phyloP scores from a whole-genome alignment of 1,140 invertebrate genomes.

The Hormaphis cornu region DNA sequence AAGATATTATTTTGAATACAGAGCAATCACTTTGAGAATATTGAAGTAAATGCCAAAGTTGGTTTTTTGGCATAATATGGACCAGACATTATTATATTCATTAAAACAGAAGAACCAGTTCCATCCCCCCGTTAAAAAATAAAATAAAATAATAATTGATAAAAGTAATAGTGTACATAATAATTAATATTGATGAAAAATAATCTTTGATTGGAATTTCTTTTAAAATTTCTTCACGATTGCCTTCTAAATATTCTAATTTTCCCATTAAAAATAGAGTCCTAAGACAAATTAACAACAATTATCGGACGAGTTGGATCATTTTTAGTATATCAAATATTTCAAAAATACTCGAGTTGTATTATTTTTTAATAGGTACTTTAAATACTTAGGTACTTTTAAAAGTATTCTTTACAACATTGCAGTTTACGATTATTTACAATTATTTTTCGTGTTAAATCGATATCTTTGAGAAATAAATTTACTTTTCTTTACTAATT shows the following conservation, averaged over 20 bases:
- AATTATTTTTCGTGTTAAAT: too few relatives aligned
- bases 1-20: constrained; percentile 59
- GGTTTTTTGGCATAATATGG: constrained; percentile 80
- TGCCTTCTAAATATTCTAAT: constrained; percentile 59
- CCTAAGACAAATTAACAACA: constrained; percentile 43
- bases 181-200: constrained; percentile 2
- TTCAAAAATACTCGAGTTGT: too few relatives aligned
- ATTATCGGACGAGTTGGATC: too few relatives aligned
- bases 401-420: too few relatives aligned
- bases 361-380: too few relatives aligned
- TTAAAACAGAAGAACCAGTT: constrained; percentile 58
- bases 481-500: too few relatives aligned
- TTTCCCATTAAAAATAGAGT: constrained; percentile 58
- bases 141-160: too few relatives aligned
- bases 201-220: constrained; percentile 45
- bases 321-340: too few relatives aligned
- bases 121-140: constrained; percentile 42
- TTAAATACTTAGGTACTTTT: too few relatives aligned
- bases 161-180: too few relatives aligned
- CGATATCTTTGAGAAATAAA: too few relatives aligned
- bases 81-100: constrained; percentile 83
- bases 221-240: constrained; percentile 56
- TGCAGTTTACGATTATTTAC: too few relatives aligned
- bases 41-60: constrained; percentile 73
- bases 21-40: constrained; percentile 71